Evolutionary conservation across 2,888 invertebrate genomes (phyloP), one percentile per base, ranked within the genome.

Genomic region (Drosophila testacea): DNA sequence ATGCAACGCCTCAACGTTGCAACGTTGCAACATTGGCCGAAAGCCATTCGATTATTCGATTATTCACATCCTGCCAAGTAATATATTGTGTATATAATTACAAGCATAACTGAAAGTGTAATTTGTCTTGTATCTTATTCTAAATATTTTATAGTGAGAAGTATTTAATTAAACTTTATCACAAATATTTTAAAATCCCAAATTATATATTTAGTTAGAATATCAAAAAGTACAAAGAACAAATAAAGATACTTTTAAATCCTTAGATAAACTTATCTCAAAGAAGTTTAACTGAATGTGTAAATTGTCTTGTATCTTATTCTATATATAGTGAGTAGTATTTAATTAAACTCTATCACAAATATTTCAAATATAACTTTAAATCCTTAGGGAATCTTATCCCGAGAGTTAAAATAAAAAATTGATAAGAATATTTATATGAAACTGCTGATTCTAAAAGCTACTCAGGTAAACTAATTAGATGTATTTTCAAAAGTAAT

Each of bases 61-160:
- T 61, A 46, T 57, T 63, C 42, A 57, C 48, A 44, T 44, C 54
- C 36, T 36, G 32, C 55, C 30, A 67, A 77, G 78, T 75, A 75
- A 73, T 68, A 73, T 39, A 51, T 28, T 36, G 10, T 36, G 36
- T 16, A 46, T 55, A 52, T 54, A 63, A 44, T 56, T 61, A 52
- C 36, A 61, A 52, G 72, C 69, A 64, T 69, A 75, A 69, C 56
- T 69, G 75, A 65, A 69, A 62, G 50, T 69, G 65, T 46, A 50
- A 69, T 69, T 66, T 73, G 34, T 66, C 41, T 56, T 55, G 13
- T 41, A 60, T 68, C 34, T 47, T 16, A 4, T 32, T 54, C 11
- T 30, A 10, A 16, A 0, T n/a, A 32, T 32, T 9, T 30, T 4
- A 27, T 27, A 13, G 6, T 13, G 1, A 10, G 16, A 38, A 36